phyloP scores from a whole-genome alignment of 2,888 invertebrate species.

The Andrena flavipes region DNA sequence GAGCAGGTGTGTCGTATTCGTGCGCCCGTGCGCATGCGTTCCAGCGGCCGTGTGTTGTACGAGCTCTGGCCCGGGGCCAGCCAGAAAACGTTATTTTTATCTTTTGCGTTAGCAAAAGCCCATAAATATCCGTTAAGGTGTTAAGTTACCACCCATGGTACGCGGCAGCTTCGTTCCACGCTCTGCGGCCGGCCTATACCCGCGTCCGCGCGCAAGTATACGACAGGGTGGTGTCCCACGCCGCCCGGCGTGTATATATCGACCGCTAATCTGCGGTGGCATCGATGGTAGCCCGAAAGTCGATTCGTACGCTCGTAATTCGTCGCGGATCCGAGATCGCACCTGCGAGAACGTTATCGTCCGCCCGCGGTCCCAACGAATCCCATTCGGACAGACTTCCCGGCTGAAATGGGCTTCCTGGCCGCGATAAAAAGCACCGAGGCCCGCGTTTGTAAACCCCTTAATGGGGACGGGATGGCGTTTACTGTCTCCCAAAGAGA shows the following conservation, averaged over 20 bases:
- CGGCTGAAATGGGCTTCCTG: conserved; percentile 21
- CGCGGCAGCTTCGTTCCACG: conserved; percentile 54
- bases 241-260: conserved; percentile 51
- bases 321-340: conserved; percentile 45
- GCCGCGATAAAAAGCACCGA: conserved; percentile 48
- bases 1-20: conserved; percentile 30
- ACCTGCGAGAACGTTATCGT: conserved; percentile 53
- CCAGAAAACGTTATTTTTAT: conserved; percentile 68
- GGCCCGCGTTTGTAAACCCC: conserved; percentile 33
- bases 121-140: conserved; percentile 73
- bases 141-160: conserved; percentile 72
- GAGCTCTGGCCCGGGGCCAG: conserved; percentile 56
- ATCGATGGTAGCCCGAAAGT: conserved; percentile 69
- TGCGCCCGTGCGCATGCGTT: conserved; percentile 20
- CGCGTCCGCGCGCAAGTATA: conserved; percentile 12
- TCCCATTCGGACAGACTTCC: conserved; percentile 25
- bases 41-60: conserved; percentile 33
- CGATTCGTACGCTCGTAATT: conserved; percentile 66
- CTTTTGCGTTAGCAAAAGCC: conserved; percentile 67
- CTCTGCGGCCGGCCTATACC: not conserved
- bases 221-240: conserved; percentile 6
- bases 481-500: conserved; percentile 18
- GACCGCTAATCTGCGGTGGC: conserved; percentile 64
- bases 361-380: conserved; percentile 23
- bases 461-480: conserved; percentile 46